Percentiles rank a stretch among this genome's conserved stretches.
These are phyloP conservation scores for Drosophila macrospina DNA, from an alignment of 2,888 invertebrate species.

Conservation along the genomic window DNA sequence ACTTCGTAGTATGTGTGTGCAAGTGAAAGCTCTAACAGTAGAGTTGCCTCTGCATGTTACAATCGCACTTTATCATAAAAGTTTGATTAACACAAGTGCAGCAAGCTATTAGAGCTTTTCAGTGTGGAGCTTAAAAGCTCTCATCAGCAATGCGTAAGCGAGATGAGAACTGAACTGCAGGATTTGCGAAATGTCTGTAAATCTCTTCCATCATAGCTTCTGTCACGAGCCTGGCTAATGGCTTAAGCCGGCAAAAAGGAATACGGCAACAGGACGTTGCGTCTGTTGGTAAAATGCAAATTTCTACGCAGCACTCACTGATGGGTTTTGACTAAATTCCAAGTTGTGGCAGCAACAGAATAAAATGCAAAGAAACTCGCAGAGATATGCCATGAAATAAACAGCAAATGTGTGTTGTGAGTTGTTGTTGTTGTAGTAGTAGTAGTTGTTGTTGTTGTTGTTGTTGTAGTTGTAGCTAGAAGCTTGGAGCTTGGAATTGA, in stretches of 20 bases:
- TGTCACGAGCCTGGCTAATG: slow-evolving; percentile 67
- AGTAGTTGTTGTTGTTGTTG: slow-evolving; percentile 19
- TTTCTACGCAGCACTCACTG: slow-evolving; percentile 44
- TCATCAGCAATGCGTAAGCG: background rate
- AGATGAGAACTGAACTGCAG: background rate
- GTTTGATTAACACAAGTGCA: too few relatives aligned
- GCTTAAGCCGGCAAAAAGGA: slow-evolving; percentile 36
- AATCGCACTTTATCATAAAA: too few relatives aligned
- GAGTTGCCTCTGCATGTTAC: too few relatives aligned
- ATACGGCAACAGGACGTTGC: slow-evolving; percentile 47
- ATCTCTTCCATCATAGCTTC: slow-evolving; percentile 48
- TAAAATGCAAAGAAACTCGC: slow-evolving; percentile 16
- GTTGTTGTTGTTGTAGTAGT: slow-evolving; percentile 26
- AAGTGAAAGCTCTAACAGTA: too few relatives aligned
- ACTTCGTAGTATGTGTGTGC: too few relatives aligned
- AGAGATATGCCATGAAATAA: slow-evolving; percentile 25
- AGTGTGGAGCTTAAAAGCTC: slow-evolving; percentile 3
- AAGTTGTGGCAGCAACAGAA: slow-evolving; percentile 26
- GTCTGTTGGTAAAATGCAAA: slow-evolving; percentile 71
- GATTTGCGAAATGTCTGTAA: slow-evolving; percentile 45
- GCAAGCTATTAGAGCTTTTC: too few relatives aligned
- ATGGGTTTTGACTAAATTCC: slow-evolving; percentile 53
- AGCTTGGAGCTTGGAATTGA: slow-evolving; percentile 24
- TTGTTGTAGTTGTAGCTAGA: slow-evolving; percentile 32
- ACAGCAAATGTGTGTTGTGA: slow-evolving; percentile 20